Percentiles rank a stretch among this genome's conserved stretches.
Conservation (phyloP, 30 jellyfish, hydroid and myxozoan genomes). For the Aurelia sp. region DNA sequence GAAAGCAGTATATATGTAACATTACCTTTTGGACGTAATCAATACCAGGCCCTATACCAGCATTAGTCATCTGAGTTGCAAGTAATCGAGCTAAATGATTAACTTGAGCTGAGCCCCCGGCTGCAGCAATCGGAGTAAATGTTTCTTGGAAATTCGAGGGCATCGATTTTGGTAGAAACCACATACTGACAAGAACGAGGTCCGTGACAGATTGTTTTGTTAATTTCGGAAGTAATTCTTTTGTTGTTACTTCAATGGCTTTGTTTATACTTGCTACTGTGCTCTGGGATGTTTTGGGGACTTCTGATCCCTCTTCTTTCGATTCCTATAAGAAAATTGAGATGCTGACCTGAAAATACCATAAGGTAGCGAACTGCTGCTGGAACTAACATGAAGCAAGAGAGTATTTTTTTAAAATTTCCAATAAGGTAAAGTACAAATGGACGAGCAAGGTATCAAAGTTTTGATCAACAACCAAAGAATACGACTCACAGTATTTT, state of each 20-base stretch:
- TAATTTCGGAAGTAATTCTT: constrained; percentile 81
- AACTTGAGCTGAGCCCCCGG: constrained; percentile 95
- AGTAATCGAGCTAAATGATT: constrained; percentile 86
- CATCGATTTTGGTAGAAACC: constrained; percentile 88
- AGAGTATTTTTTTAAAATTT: too few relatives aligned
- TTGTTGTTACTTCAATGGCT: constrained; percentile 92
- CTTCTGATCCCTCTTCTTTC: constrained; percentile 15
- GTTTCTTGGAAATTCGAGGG: constrained; percentile 96
- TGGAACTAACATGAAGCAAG: too few relatives aligned
- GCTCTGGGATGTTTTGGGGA: constrained; percentile 40
- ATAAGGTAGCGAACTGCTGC: too few relatives aligned
- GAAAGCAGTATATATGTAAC: background rate
- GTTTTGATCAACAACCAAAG: too few relatives aligned
- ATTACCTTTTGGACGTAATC: constrained; percentile 87
- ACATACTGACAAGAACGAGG: constrained; percentile 92
- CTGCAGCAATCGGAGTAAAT: constrained; percentile 98
- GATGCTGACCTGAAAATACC: too few relatives aligned
- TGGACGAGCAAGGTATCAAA: too few relatives aligned
- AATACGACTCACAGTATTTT: background rate
- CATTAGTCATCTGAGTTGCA: constrained; percentile 97
- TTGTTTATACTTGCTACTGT: constrained; percentile 54
- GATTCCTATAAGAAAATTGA: constrained; percentile 14
- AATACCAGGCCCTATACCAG: constrained; percentile 91
- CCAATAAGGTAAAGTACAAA: too few relatives aligned
- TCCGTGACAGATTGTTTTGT: constrained; percentile 91